phyloP scores from a whole-genome alignment of 2,797 vertebrate species.

The Melanotaenia nigrans region DNA sequence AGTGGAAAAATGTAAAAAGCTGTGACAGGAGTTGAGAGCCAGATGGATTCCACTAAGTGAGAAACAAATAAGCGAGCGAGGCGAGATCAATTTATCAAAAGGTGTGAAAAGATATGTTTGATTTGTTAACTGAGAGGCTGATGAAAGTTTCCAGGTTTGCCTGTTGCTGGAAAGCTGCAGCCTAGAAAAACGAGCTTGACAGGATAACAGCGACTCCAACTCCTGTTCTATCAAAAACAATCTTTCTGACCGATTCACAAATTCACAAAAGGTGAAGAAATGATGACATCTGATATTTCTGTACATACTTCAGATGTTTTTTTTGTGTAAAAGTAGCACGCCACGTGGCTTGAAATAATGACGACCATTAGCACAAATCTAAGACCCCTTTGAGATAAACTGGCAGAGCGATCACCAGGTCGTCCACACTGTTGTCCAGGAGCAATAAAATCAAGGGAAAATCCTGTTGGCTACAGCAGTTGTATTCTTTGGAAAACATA shows the following conservation, averaged over 20 bases:
- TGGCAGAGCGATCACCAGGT: not conserved
- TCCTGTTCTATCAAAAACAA: slow-evolving; percentile 13
- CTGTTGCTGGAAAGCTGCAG: not conserved
- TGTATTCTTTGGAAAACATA: not conserved
- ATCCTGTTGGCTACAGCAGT: not conserved
- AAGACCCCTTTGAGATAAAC: not conserved
- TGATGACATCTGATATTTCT: not conserved
- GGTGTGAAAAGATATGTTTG: slow-evolving; percentile 17
- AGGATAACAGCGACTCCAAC: not conserved
- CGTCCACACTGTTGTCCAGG: not conserved
- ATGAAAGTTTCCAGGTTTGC: not conserved
- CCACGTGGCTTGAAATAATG: not conserved
- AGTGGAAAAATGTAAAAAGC: not conserved
- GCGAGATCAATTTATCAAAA: slow-evolving; percentile 17
- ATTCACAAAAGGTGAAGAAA: not conserved
- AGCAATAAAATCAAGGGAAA: not conserved
- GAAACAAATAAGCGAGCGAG: not conserved
- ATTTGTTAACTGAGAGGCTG: slow-evolving; percentile 38
- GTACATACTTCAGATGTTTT: not conserved
- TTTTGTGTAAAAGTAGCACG: not conserved
- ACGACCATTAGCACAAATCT: not conserved
- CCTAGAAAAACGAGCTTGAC: not conserved
- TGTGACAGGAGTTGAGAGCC: not conserved
- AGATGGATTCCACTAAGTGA: slow-evolving; percentile 1
- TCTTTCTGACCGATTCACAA: not conserved